These are phyloP conservation scores for Tamandua tetradactyla DNA, from an alignment of 2,797 vertebrate genomes.

Conservation along the genomic window DNA sequence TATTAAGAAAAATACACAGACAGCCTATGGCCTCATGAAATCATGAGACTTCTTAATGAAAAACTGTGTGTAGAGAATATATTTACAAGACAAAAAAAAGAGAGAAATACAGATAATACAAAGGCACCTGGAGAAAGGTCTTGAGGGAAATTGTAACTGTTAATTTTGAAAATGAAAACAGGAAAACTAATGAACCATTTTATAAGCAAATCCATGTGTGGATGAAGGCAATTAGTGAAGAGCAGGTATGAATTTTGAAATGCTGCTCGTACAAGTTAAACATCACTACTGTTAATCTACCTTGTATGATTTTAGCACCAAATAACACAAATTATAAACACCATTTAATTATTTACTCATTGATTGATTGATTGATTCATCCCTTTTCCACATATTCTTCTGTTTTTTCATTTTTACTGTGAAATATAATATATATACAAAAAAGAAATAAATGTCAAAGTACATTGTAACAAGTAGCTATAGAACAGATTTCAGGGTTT, in stretches of 20 bases:
- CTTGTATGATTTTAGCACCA: neutral
- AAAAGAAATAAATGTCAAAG: too few species aligned
- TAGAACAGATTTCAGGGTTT: too few species aligned
- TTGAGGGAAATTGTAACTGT: neutral
- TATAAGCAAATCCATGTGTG: neutral
- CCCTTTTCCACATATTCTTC: neutral
- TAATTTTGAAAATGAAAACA: neutral
- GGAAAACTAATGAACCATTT: neutral
- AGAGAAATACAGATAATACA: neutral
- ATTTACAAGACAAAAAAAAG: neutral
- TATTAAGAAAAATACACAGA: neutral
- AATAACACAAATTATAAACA: neutral
- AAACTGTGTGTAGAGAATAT: neutral
- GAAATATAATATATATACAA: too few species aligned
- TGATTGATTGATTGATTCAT: neutral
- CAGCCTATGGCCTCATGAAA: neutral
- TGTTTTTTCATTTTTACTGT: too few species aligned
- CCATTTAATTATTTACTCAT: constrained; percentile 9
- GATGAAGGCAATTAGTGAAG: neutral
- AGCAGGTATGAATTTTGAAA: neutral
- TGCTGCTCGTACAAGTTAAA: neutral
- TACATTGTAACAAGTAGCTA: too few species aligned
- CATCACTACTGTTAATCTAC: neutral
- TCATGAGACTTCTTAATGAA: too few species aligned
- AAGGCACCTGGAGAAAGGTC: neutral